These are phyloP conservation scores for Slavum lentiscoides DNA, from an alignment of 2,888 invertebrate species.

Conservation along the genomic window DNA sequence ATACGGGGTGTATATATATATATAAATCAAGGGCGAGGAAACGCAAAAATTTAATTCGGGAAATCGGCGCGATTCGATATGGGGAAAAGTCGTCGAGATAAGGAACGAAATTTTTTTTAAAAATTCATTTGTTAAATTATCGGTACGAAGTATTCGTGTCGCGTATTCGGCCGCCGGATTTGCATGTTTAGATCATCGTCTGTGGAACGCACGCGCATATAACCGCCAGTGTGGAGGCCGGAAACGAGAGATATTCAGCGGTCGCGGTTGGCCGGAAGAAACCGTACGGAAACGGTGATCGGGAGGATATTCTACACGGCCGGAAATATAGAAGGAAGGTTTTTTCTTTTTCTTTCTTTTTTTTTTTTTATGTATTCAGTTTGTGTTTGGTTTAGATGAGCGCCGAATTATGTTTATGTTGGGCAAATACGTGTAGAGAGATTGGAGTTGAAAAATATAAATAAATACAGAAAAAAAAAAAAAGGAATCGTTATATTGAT, in stretches of 20 bases:
- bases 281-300: constrained; percentile 46
- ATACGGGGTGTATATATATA: no score
- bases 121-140: neutral
- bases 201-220: neutral
- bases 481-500: neutral
- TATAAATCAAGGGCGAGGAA: no score
- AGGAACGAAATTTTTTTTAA: neutral
- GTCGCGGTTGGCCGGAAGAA: constrained; percentile 35
- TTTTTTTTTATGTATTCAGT: constrained; percentile 34
- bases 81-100: neutral
- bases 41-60: no score
- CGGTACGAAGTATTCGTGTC: constrained; percentile 15
- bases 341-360: neutral
- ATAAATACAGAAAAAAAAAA: neutral
- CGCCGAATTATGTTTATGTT: constrained; percentile 13
- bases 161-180: constrained; percentile 22
- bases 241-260: constrained; percentile 29
- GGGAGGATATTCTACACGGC: constrained; percentile 15
- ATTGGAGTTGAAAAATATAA: neutral
- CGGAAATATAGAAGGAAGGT: constrained; percentile 22
- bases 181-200: constrained; percentile 29
- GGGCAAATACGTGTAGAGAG: neutral
- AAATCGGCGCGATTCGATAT: neutral
- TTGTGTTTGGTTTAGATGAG: constrained; percentile 6
- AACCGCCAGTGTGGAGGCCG: constrained; percentile 24